Conservation (phyloP, 2,797 vertebrate species). For the Urophycis tenuis region DNA sequence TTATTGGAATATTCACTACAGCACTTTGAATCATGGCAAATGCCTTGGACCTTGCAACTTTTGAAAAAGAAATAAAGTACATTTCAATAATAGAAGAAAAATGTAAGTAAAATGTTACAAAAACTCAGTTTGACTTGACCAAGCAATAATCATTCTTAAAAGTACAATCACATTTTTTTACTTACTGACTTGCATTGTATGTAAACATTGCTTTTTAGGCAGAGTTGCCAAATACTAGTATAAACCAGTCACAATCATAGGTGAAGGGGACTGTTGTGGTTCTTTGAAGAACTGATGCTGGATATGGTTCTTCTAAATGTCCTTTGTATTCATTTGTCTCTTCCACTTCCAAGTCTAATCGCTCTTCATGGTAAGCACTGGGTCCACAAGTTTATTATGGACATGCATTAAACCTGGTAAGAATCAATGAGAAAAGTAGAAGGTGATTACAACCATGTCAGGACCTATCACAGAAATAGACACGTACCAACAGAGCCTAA, state of each 20-base stretch:
- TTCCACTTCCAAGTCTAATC: conserved; percentile 19
- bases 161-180: neutral
- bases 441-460: neutral
- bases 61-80: neutral
- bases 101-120: neutral
- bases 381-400: conserved; percentile 91
- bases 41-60: neutral
- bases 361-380: conserved; percentile 65
- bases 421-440: neutral
- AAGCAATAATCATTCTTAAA: neutral
- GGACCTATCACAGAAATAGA: neutral
- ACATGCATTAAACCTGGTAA: conserved; percentile 85
- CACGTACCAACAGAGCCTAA: neutral
- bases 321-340: neutral
- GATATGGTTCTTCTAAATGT: neutral
- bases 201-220: neutral
- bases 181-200: neutral
- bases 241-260: neutral
- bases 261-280: neutral
- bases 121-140: neutral
- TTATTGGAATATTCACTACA: neutral
- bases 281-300: neutral
- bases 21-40: neutral
- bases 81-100: neutral
- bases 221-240: neutral